Base-by-base conservation (phyloP, 2,888 invertebrate genomes). In the Bedellia somnulentella region DNA sequence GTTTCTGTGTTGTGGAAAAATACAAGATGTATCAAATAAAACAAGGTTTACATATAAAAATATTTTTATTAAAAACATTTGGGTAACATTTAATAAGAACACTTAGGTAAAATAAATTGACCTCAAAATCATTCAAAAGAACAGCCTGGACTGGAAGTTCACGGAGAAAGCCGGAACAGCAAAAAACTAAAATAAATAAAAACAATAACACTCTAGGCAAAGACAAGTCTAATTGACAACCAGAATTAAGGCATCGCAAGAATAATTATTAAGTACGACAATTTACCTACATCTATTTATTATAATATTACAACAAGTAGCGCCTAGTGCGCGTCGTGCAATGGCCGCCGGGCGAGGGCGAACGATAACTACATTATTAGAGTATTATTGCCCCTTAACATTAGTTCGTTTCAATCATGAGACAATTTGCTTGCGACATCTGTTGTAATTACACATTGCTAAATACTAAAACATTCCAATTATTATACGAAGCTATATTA, bases 71-170 rank as follows among this genome's bases (percentile, higher is more conserved):
- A 77, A 78, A 77, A 78, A 78, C 77, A 77, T 77, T 77, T 78
- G 77, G 77, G 77, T 78, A 78, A 78, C 77, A 78, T 78, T 78
- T 78, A 78, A 77, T 78, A 78, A 77, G 77, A 77, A 78, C 77
- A 78, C 77, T 78, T 78, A 78, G 77, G 77, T 78, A 76, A 77
- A 75, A 78, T 77, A 76, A 78, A 76, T 71, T 70, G 71, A 77
- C 77, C 54, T 68, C 68, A 76, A 77, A 78, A 78, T 77, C 51
- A 78, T 77, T 76, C 71, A 51, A 73, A 75, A 75, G 76, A 76
- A 78, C 76, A 78, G 76, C 76, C 76, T 68, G 73, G 71, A 73
- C 70, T 70, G 75, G 67, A 71, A 73, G 76, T 77, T 73, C 76
- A 59, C 76, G 73, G 75, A 58, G 68, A 57, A 70, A 68, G 57